These are phyloP conservation scores for Clarias fuscus DNA, from an alignment of 2,797 vertebrate genomes.

Conservation along the genomic window DNA sequence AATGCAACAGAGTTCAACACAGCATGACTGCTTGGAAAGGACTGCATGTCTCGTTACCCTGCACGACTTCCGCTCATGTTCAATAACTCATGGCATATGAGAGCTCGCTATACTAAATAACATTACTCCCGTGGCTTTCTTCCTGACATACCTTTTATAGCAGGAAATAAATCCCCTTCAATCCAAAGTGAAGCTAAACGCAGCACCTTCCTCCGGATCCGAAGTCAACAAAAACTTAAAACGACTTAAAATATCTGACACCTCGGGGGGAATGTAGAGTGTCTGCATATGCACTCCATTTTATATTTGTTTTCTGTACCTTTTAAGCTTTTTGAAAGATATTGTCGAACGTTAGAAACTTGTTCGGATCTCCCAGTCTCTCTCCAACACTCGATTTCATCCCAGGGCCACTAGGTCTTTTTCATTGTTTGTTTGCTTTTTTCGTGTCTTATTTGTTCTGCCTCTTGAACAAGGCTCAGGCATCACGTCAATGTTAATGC, in stretches of 20 bases:
- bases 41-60: constrained; percentile 13
- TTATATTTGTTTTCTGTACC: background rate
- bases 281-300: background rate
- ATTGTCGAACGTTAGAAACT: background rate
- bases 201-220: background rate
- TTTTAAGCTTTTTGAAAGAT: background rate
- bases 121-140: constrained; percentile 41
- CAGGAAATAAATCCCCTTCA: constrained; percentile 26
- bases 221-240: background rate
- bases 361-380: background rate
- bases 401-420: background rate
- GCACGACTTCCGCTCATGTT: constrained; percentile 1
- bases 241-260: background rate
- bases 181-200: constrained; percentile 24
- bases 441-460: background rate
- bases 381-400: background rate
- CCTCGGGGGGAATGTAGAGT: background rate
- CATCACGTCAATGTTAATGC: background rate
- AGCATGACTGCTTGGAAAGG: constrained; percentile 23
- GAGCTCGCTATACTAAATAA: constrained; percentile 25
- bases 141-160: constrained; percentile 38
- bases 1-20: constrained; percentile 2
- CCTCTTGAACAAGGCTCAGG: background rate
- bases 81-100: constrained; percentile 25
- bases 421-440: background rate